These are phyloP conservation scores for Pocillopora grandis DNA, from an alignment of 92 coral and sea anemone species.

Conservation along the genomic window DNA sequence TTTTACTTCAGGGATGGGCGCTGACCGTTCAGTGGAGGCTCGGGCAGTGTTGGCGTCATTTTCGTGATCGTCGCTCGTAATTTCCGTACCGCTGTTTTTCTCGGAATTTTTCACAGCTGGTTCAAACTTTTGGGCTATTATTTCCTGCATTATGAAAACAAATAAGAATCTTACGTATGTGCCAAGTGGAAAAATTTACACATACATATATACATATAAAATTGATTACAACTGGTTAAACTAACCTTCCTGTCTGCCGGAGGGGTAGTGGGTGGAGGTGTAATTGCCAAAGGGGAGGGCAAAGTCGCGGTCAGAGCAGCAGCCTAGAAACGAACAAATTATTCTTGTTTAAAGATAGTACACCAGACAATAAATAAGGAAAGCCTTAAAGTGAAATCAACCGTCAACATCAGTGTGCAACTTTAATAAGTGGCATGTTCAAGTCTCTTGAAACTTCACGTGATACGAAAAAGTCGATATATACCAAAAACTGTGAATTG, in stretches of 20 bases:
- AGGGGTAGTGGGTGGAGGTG: slow-evolving; percentile 89
- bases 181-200: not conserved
- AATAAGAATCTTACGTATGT: not conserved
- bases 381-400: not conserved
- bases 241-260: slow-evolving; percentile 79
- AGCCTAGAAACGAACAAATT: slow-evolving; percentile 31
- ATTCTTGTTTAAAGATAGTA: not conserved
- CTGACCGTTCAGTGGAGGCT: slow-evolving; percentile 46
- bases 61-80: slow-evolving; percentile 45
- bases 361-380: not conserved
- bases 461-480: too few species aligned
- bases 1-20: slow-evolving; percentile 58
- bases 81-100: slow-evolving; percentile 38
- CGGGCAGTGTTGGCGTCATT: slow-evolving; percentile 29
- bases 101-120: slow-evolving; percentile 44
- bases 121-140: slow-evolving; percentile 50
- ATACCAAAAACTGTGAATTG: too few species aligned
- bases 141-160: slow-evolving; percentile 37
- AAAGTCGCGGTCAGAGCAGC: slow-evolving; percentile 62
- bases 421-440: too few species aligned
- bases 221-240: not conserved
- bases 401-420: too few species aligned
- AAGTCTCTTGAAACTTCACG: too few species aligned
- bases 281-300: slow-evolving; percentile 84
- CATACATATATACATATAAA: not conserved